Evolutionary conservation across 2,888 invertebrate species (phyloP), one percentile per base, ranked within the genome.

Genomic region (Leptinotarsa rubiginosa): DNA sequence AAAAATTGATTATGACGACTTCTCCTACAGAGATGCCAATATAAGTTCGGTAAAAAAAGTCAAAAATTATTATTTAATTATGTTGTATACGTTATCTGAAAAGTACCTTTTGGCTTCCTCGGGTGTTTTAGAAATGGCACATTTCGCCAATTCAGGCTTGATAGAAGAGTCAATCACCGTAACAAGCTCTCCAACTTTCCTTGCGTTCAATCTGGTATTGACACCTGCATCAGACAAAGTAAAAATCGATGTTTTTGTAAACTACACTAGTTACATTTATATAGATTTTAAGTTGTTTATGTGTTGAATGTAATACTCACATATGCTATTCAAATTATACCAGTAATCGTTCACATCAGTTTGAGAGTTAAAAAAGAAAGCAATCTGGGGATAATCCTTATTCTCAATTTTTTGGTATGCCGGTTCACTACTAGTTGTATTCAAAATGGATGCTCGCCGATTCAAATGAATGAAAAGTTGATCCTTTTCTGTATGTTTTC

Each of bases 401-500:
- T 91, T 88, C 54, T 91, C 90, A 0, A 93, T 87, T 77, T 90
- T 88, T 78, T 91, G 89, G 82, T 93, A 94, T 12, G 92, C 91
- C 0, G 90, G 89, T 0, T 89, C 88, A 0, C 92, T 92, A 0
- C 89, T 87, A 0, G 90, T 91, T 0, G 95, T 95, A 83, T 95
- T 93, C 72, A 91, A 83, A 4, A 95, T 80, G 52, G 89, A 87
- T 0, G 92, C 91, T 25, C 88, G 89, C 3, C 88, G 88, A 85
- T 95, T 95, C 0, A 95, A 73, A 82, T 92, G 95, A 5, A 95
- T 83, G 79, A 92, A 92, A n/a, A 92, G 90, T 88, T 92, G 92
- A 84, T 91, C 93, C 83, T 91, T 94, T 79, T 93, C 92, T 81
- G 93, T 92, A 47, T 90, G 86, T 66, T 89, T 87, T 75, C 92